Conservation (phyloP, 2,888 invertebrate genomes). For the Orchestes rusci region DNA sequence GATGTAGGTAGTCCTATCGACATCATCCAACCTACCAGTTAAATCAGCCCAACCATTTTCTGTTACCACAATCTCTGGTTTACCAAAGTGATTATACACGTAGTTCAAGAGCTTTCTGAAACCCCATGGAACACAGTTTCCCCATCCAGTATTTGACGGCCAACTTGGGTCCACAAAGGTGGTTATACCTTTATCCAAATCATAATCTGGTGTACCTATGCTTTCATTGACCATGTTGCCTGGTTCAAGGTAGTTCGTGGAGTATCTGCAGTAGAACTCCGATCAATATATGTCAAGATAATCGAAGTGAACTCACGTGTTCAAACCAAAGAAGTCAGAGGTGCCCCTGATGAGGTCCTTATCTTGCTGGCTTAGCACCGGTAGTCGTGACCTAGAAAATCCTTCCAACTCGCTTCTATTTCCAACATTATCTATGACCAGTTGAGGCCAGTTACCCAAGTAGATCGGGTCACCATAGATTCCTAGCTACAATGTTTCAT, state of each 20-base stretch:
- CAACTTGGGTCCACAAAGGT: slow-evolving; percentile 9
- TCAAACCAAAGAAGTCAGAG: slow-evolving; percentile 47
- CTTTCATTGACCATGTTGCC: slow-evolving; percentile 14
- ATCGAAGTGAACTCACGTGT: slow-evolving; percentile 17
- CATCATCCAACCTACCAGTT: slow-evolving; percentile 14
- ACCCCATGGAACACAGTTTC: slow-evolving; percentile 14
- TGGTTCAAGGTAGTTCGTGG: slow-evolving; percentile 7
- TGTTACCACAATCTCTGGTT: slow-evolving; percentile 49
- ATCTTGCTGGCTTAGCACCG: slow-evolving; percentile 54
- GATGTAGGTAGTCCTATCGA: slow-evolving; percentile 14
- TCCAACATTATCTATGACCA: slow-evolving; percentile 54
- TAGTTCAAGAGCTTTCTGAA: slow-evolving; percentile 15
- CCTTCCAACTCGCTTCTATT: slow-evolving; percentile 44
- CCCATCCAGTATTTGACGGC: slow-evolving; percentile 15
- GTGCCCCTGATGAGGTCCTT: slow-evolving; percentile 53
- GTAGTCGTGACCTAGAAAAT: slow-evolving; percentile 55
- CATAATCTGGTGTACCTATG: slow-evolving; percentile 15
- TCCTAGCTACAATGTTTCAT: slow-evolving; percentile 25
- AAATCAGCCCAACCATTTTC: slow-evolving; percentile 51
- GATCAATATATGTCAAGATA: too few species aligned
- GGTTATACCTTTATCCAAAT: slow-evolving; percentile 12
- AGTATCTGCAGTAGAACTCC: slow-evolving; percentile 15
- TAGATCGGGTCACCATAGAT: slow-evolving; percentile 49
- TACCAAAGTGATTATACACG: slow-evolving; percentile 20
- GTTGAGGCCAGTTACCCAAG: slow-evolving; percentile 57